These are phyloP conservation scores for Atherinomorus stipes DNA, from an alignment of 2,113 vertebrate genomes.

Conservation along the genomic window DNA sequence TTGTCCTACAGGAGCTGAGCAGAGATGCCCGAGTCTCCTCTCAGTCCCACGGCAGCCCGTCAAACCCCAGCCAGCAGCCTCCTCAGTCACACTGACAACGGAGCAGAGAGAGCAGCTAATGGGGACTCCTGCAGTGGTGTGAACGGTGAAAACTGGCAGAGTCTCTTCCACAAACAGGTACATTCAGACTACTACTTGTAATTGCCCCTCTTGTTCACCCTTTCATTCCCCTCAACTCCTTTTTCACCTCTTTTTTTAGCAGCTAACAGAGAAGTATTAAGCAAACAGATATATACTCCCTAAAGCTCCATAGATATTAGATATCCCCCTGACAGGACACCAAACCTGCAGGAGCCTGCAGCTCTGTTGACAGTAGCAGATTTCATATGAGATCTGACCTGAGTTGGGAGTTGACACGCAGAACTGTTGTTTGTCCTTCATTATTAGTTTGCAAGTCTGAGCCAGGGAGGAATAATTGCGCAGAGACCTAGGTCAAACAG, in stretches of 20 bases:
- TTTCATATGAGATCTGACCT: slow-evolving; percentile 94
- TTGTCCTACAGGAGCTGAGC: slow-evolving; percentile 84
- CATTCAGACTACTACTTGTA: slow-evolving; percentile 34
- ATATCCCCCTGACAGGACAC: slow-evolving; percentile 60
- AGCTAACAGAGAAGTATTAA: slow-evolving; percentile 40
- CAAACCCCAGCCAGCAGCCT: slow-evolving; percentile 94
- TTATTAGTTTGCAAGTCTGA: slow-evolving; percentile 93
- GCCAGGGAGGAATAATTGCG: slow-evolving; percentile 91
- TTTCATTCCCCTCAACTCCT: neutral
- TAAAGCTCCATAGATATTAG: slow-evolving; percentile 27
- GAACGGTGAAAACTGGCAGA: slow-evolving; percentile 89
- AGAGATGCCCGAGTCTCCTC: slow-evolving; percentile 96
- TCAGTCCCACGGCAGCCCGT: slow-evolving; percentile 93
- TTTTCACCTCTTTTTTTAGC: slow-evolving; percentile 30
- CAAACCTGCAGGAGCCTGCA: slow-evolving; percentile 53
- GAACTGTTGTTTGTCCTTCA: slow-evolving; percentile 92
- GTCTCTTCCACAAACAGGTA: slow-evolving; percentile 94
- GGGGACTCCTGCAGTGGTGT: slow-evolving; percentile 87
- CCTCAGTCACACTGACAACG: slow-evolving; percentile 91
- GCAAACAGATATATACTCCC: slow-evolving; percentile 49
- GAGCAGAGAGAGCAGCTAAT: slow-evolving; percentile 90
- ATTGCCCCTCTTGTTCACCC: slow-evolving; percentile 4
- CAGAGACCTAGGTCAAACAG: slow-evolving; percentile 91
- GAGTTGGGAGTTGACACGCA: slow-evolving; percentile 91
- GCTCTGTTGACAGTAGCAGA: slow-evolving; percentile 94